Percentiles rank a stretch among this genome's conserved stretches.
phyloP scores from a whole-genome alignment of 2,113 vertebrate species.

The Spilogale gracilis region DNA sequence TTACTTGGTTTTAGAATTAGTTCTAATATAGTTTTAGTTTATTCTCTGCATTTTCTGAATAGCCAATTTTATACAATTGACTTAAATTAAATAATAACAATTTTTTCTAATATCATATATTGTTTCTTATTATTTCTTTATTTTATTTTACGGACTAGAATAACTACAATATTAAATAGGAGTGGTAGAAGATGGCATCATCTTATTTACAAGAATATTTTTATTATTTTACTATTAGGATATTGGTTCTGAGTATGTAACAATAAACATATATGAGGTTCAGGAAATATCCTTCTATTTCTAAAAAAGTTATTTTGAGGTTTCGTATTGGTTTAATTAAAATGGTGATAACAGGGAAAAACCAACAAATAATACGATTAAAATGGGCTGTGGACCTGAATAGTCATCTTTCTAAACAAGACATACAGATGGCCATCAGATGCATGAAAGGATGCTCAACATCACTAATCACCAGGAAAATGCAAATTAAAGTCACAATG shows the following conservation, averaged over 20 bases:
- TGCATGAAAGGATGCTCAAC: not conserved
- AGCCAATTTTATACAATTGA: not conserved
- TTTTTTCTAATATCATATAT: not conserved
- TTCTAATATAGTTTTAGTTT: not conserved
- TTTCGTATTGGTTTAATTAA: conserved; percentile 12
- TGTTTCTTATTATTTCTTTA: not conserved
- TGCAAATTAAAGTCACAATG: not conserved
- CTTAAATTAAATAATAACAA: not conserved
- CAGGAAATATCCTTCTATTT: not conserved
- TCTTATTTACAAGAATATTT: not conserved
- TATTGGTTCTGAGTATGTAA: not conserved
- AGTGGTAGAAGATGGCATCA: not conserved
- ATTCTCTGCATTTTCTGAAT: not conserved
- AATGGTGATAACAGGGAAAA: not conserved
- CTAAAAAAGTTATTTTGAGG: not conserved
- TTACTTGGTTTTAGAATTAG: not conserved
- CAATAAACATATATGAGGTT: not conserved
- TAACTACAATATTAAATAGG: not conserved
- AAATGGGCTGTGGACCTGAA: not conserved
- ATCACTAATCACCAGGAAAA: not conserved
- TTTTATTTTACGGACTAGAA: not conserved
- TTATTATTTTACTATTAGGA: conserved; percentile 6
- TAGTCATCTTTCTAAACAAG: not conserved
- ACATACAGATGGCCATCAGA: not conserved
- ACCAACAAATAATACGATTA: not conserved